phyloP scores from a whole-genome alignment of 2,797 vertebrate species.

The Pantherophis vulpinus region DNA sequence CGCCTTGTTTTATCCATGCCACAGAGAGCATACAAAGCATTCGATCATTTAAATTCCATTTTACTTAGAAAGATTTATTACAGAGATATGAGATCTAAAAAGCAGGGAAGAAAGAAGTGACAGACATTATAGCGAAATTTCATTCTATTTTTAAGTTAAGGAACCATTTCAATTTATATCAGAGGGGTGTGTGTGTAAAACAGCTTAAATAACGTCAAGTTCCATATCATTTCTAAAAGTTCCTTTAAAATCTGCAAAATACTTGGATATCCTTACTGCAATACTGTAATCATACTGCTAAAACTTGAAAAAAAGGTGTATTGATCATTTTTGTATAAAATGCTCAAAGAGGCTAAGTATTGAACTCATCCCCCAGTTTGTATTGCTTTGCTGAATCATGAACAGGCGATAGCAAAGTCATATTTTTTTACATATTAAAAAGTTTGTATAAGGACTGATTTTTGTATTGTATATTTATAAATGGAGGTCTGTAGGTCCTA shows the following conservation, averaged over 20 bases:
- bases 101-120: not conserved
- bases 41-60: not conserved
- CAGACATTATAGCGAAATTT: not conserved
- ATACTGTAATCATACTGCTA: slow-evolving; percentile 76
- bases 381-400: slow-evolving; percentile 68
- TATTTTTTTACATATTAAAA: slow-evolving; percentile 74
- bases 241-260: slow-evolving; percentile 53
- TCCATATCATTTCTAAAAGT: slow-evolving; percentile 54
- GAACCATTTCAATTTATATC: slow-evolving; percentile 38
- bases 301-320: slow-evolving; percentile 63
- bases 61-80: not conserved
- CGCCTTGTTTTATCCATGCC: not conserved
- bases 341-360: slow-evolving; percentile 63
- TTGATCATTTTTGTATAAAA: slow-evolving; percentile 63
- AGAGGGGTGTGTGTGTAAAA: slow-evolving; percentile 44
- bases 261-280: slow-evolving; percentile 58
- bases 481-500: slow-evolving; percentile 72
- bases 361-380: slow-evolving; percentile 54
- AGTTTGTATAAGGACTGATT: slow-evolving; percentile 70
- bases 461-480: slow-evolving; percentile 75
- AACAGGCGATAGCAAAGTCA: slow-evolving; percentile 65
- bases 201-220: slow-evolving; percentile 50
- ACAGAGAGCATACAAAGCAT: not conserved
- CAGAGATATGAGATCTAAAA: not conserved
- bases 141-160: not conserved